A percentile compares a stretch with the other conserved stretches of the same genome.
phyloP scores from a whole-genome alignment of 1,140 invertebrate species.

The Zaprionus kolodkinae region DNA sequence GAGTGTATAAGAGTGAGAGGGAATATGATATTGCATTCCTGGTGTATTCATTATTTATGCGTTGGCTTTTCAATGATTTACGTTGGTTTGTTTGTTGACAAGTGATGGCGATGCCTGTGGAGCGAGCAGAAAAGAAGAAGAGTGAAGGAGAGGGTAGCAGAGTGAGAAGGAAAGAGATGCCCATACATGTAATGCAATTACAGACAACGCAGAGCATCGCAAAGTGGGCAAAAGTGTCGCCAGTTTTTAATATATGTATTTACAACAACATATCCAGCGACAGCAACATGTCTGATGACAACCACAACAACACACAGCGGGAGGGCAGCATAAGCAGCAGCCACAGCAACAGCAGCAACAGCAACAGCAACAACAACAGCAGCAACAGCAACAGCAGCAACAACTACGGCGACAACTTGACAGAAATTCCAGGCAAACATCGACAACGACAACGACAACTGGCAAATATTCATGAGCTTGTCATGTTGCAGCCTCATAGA shows the following conservation, averaged over 20 bases:
- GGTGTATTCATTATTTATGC: slow-evolving; percentile 47
- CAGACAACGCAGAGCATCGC: neutral
- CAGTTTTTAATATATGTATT: slow-evolving; percentile 39
- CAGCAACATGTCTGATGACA: slow-evolving; percentile 33
- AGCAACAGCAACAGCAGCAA: slow-evolving; percentile 14
- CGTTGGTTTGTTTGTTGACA: slow-evolving; percentile 15
- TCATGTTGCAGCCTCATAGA: slow-evolving; percentile 48
- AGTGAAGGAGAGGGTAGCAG: neutral
- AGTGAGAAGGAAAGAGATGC: neutral
- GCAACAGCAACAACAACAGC: slow-evolving; percentile 13
- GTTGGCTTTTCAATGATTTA: slow-evolving; percentile 39
- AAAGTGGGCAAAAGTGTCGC: slow-evolving; percentile 32
- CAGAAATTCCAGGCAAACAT: slow-evolving; percentile 45
- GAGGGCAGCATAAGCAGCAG: slow-evolving; percentile 28
- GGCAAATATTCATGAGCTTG: slow-evolving; percentile 59
- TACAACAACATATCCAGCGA: neutral
- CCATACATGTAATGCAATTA: slow-evolving; percentile 25
- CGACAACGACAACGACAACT: slow-evolving; percentile 48
- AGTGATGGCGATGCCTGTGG: neutral
- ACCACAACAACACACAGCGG: slow-evolving; percentile 31
- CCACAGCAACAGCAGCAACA: slow-evolving; percentile 6
- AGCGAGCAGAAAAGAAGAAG: neutral
- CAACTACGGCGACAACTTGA: slow-evolving; percentile 31
- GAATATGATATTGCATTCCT: slow-evolving; percentile 42
- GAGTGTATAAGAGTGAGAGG: neutral